Percentiles rank a stretch among this genome's conserved stretches.
Conservation (phyloP, 2,888 invertebrate species). For the Liopterus haemorrhoidalis region DNA sequence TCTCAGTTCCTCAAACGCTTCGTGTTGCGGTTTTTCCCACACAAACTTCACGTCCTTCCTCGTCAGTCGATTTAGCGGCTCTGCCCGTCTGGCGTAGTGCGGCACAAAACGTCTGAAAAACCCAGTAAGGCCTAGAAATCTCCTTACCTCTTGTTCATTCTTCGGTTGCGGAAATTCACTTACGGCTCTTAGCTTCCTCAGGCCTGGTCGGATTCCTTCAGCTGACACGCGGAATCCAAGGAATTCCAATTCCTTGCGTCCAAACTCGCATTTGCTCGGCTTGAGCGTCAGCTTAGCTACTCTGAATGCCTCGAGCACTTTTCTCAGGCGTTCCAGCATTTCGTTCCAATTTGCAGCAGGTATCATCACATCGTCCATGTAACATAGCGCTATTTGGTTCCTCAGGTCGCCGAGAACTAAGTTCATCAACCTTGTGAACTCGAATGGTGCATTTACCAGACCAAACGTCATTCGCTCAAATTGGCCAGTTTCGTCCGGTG, state of each 20-base stretch:
- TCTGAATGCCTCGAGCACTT: constrained; percentile 29
- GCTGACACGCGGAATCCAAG: constrained; percentile 32
- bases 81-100: too few species aligned
- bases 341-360: constrained; percentile 30
- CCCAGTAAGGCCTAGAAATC: too few species aligned
- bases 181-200: too few species aligned
- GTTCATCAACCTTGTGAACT: constrained; percentile 35
- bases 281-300: constrained; percentile 34
- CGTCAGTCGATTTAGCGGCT: too few species aligned
- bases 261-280: constrained; percentile 34
- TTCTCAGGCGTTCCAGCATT: constrained; percentile 29
- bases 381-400: constrained; percentile 29
- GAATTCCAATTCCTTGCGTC: constrained; percentile 29
- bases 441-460: constrained; percentile 35
- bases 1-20: too few species aligned
- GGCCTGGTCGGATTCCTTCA: constrained; percentile 18
- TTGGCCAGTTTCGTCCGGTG: constrained; percentile 35
- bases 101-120: too few species aligned
- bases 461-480: constrained; percentile 37
- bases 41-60: too few species aligned
- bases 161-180: too few species aligned
- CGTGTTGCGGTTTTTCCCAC: too few species aligned
- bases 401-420: constrained; percentile 27
- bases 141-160: constrained; percentile 31
- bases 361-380: constrained; percentile 37